These are phyloP conservation scores for Megalops atlanticus DNA, from an alignment of 2,113 vertebrate species.

Conservation along the genomic window DNA sequence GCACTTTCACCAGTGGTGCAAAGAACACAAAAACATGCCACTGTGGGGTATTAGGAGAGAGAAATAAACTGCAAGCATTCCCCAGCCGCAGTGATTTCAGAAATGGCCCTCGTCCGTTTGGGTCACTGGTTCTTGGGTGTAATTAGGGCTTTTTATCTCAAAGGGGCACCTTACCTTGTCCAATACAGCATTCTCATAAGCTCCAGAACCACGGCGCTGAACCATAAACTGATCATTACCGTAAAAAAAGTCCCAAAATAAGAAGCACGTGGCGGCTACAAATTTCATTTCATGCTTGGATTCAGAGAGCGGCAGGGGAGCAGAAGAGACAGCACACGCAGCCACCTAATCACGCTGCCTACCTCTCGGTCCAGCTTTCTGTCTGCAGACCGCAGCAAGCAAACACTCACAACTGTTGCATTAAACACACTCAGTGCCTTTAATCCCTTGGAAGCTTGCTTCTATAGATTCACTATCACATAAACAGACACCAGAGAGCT, in stretches of 20 bases:
- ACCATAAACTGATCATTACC: slow-evolving; percentile 81
- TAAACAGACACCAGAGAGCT: not conserved
- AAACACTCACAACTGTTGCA: slow-evolving; percentile 71
- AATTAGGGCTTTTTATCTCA: slow-evolving; percentile 66
- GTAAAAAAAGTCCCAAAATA: slow-evolving; percentile 79
- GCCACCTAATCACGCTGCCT: slow-evolving; percentile 69
- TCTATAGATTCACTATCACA: not conserved
- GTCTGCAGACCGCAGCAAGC: slow-evolving; percentile 64
- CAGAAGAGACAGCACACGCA: slow-evolving; percentile 74
- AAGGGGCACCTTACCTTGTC: slow-evolving; percentile 73
- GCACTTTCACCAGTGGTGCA: not conserved
- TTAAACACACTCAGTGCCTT: slow-evolving; percentile 67
- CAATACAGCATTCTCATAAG: slow-evolving; percentile 53
- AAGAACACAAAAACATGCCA: slow-evolving; percentile 15
- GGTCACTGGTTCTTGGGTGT: slow-evolving; percentile 38
- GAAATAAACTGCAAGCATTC: slow-evolving; percentile 31
- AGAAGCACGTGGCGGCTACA: slow-evolving; percentile 78
- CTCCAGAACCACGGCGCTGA: slow-evolving; percentile 70
- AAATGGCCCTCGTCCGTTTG: slow-evolving; percentile 29
- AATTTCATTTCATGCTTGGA: slow-evolving; percentile 87
- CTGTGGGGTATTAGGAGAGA: slow-evolving; percentile 20
- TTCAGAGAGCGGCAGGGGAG: slow-evolving; percentile 79
- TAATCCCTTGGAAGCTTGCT: slow-evolving; percentile 27
- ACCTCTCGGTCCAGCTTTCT: slow-evolving; percentile 74
- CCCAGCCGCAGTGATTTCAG: slow-evolving; percentile 31